These are phyloP conservation scores for Microplitis deprimator DNA, from an alignment of 2,888 invertebrate species.

Conservation along the genomic window DNA sequence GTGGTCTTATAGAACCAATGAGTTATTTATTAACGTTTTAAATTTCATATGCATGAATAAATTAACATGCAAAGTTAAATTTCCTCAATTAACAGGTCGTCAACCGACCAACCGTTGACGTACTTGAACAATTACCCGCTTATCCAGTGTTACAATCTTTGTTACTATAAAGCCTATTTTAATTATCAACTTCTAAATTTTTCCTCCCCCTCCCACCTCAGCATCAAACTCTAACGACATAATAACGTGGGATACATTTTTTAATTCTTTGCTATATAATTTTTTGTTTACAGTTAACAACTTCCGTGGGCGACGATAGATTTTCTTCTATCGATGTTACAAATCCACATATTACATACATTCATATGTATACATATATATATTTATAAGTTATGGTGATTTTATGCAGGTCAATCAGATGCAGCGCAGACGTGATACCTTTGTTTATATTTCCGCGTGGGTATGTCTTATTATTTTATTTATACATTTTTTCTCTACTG, in stretches of 20 bases:
- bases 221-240: neutral
- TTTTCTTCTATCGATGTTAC: neutral
- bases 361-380: neutral
- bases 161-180: neutral
- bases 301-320: neutral
- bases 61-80: conserved; percentile 56
- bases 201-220: neutral
- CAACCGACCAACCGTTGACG: conserved; percentile 56
- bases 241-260: neutral
- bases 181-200: neutral
- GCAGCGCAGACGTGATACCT: neutral
- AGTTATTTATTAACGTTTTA: no score
- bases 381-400: conserved; percentile 11
- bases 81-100: conserved; percentile 60
- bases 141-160: neutral
- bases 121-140: conserved; percentile 59
- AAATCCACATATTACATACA: neutral
- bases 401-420: conserved; percentile 5
- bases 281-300: conserved; percentile 6
- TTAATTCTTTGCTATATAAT: neutral
- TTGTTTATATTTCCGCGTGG: conserved; percentile 26
- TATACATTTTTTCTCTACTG: neutral
- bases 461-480: conserved; percentile 3
- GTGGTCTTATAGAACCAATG: no score
- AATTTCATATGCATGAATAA: neutral